phyloP scores from a whole-genome alignment of 2,113 vertebrate genomes.

The Etheostoma cragini region DNA sequence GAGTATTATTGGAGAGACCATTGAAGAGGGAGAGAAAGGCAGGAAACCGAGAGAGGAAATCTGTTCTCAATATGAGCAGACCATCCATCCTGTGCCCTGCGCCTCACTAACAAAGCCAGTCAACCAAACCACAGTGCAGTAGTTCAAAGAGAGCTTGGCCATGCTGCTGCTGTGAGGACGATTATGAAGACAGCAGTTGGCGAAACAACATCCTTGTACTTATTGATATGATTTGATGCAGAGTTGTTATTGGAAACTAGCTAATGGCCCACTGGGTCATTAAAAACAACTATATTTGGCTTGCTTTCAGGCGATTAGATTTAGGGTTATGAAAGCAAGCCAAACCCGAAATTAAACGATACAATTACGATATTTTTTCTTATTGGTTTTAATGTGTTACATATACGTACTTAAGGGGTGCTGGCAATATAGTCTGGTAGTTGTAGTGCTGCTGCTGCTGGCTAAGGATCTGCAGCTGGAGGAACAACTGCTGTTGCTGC shows the following conservation, averaged over 20 bases:
- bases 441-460: constrained; percentile 96
- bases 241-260: constrained; percentile 74
- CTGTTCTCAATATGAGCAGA: constrained; percentile 15
- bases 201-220: constrained; percentile 66
- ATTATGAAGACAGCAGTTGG: constrained; percentile 58
- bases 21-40: constrained; percentile 28
- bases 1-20: constrained; percentile 31
- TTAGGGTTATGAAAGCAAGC: neutral
- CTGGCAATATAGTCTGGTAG: constrained; percentile 78
- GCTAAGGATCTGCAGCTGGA: constrained; percentile 98
- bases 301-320: constrained; percentile 33
- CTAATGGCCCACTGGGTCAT: constrained; percentile 42
- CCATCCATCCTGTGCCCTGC: constrained; percentile 41
- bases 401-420: constrained; percentile 76
- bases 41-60: constrained; percentile 39
- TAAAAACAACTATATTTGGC: constrained; percentile 46
- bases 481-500: constrained; percentile 96
- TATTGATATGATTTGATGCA: constrained; percentile 50
- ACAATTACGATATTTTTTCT: no score
- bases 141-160: constrained; percentile 59
- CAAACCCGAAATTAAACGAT: neutral
- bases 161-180: constrained; percentile 12
- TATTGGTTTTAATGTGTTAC: constrained; percentile 82
- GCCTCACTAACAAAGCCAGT: constrained; percentile 43
- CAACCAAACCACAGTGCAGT: constrained; percentile 60